Percentiles rank a stretch among this genome's conserved stretches.
These are phyloP conservation scores for Hoplias malabaricus DNA, from an alignment of 2,113 vertebrate genomes.

Conservation along the genomic window DNA sequence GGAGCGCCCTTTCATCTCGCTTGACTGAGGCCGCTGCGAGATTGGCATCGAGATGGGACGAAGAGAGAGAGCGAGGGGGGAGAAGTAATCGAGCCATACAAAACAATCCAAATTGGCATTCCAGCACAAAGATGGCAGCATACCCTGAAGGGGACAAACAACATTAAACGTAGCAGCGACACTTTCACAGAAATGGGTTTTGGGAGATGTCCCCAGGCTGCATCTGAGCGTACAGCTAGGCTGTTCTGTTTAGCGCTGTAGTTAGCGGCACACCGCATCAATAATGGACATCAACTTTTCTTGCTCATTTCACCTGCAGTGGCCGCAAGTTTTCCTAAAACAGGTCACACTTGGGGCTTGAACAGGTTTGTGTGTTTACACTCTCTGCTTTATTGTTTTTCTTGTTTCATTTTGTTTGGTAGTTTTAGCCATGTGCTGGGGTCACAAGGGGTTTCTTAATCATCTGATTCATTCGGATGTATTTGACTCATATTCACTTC, in stretches of 20 bases:
- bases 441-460: too few relatives aligned
- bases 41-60: slow-evolving; percentile 27
- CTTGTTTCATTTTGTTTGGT: too few relatives aligned
- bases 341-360: background rate
- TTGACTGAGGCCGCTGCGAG: slow-evolving; percentile 16
- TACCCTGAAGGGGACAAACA: slow-evolving; percentile 47
- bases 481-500: too few relatives aligned
- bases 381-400: too few relatives aligned
- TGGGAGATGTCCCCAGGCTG: slow-evolving; percentile 34
- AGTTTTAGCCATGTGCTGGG: too few relatives aligned
- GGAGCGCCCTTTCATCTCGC: slow-evolving; percentile 23
- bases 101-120: slow-evolving; percentile 49
- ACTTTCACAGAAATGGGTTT: slow-evolving; percentile 39
- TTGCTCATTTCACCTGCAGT: background rate
- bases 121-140: slow-evolving; percentile 30
- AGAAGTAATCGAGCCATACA: slow-evolving; percentile 37
- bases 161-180: slow-evolving; percentile 48
- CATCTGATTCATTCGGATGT: too few relatives aligned
- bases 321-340: background rate
- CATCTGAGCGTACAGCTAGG: slow-evolving; percentile 5
- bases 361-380: background rate
- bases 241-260: background rate
- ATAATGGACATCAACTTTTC: background rate
- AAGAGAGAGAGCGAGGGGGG: slow-evolving; percentile 13
- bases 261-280: background rate